Percentiles rank a stretch among this genome's conserved stretches.
Evolutionary conservation across 2,113 vertebrate species (phyloP).

Genomic region (Melanerpes formicivorus): DNA sequence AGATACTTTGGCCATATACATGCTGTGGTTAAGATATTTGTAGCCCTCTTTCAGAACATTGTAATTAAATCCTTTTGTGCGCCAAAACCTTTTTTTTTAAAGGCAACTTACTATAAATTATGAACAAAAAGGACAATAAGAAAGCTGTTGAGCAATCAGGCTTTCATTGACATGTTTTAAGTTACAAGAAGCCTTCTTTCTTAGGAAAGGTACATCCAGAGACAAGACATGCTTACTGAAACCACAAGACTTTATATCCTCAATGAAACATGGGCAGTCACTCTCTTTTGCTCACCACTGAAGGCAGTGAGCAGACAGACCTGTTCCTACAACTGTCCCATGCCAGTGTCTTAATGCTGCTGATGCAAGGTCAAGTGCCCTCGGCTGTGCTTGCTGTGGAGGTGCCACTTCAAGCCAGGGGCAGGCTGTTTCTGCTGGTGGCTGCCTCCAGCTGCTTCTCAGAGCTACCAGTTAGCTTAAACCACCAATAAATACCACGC

Average conservation of each 20-base stretch:
- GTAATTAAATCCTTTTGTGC: not conserved
- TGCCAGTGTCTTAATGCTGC: accelerated
- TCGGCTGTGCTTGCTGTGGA: not conserved
- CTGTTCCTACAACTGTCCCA: accelerated
- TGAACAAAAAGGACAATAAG: not conserved
- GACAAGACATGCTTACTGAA: not conserved
- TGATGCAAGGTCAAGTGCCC: not conserved
- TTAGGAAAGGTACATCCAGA: not conserved
- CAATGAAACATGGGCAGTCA: not conserved
- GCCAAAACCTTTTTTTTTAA: not conserved
- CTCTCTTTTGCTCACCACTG: accelerated
- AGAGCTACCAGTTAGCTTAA: not conserved
- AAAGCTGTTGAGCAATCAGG: not conserved
- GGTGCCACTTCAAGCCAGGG: not conserved
- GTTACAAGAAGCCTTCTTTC: not conserved
- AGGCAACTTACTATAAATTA: not conserved
- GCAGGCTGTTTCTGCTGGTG: not conserved
- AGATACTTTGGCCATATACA: not conserved
- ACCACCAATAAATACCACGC: not conserved
- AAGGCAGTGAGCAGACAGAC: not conserved
- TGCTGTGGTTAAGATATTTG: not conserved
- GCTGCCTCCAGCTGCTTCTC: not conserved
- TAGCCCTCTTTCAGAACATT: not conserved
- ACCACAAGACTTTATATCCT: not conserved
- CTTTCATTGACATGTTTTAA: not conserved